Conservation (phyloP, 1,140 invertebrate genomes). For the Bombus superbus region DNA sequence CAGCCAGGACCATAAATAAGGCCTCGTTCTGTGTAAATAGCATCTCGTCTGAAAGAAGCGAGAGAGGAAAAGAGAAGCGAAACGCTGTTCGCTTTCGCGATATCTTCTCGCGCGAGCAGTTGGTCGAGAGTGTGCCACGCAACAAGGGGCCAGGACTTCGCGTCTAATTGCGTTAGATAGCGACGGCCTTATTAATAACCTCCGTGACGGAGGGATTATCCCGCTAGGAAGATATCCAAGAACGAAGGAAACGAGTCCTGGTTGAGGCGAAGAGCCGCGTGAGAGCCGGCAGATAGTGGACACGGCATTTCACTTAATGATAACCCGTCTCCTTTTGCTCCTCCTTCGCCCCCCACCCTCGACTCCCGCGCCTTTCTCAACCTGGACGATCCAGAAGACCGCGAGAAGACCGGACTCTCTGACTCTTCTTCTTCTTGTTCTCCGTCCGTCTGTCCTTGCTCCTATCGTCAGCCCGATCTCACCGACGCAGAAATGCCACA, state of each 20-base stretch:
- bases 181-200: constrained; percentile 81
- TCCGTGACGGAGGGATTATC: constrained; percentile 63
- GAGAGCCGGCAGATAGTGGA: constrained; percentile 80
- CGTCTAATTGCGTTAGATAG: constrained; percentile 82
- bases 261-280: constrained; percentile 49
- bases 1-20: constrained; percentile 49
- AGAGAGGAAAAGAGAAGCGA: neutral
- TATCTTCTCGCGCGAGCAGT: constrained; percentile 69
- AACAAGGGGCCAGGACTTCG: constrained; percentile 59
- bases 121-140: constrained; percentile 45
- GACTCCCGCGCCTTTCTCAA: constrained; percentile 36
- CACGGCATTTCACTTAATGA: constrained; percentile 83
- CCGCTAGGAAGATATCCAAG: constrained; percentile 58
- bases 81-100: constrained; percentile 23
- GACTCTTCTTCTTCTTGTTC: constrained; percentile 43
- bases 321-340: constrained; percentile 73
- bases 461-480: constrained; percentile 54
- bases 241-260: constrained; percentile 63
- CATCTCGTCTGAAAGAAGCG: neutral
- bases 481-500: constrained; percentile 19
- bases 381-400: constrained; percentile 45
- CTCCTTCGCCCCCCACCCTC: constrained; percentile 33
- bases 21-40: constrained; percentile 36
- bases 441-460: constrained; percentile 41
- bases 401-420: constrained; percentile 12